Percentiles rank a stretch among this genome's conserved stretches.
Conservation (phyloP, 2,797 vertebrate genomes). For the Anomalospiza imberbis region DNA sequence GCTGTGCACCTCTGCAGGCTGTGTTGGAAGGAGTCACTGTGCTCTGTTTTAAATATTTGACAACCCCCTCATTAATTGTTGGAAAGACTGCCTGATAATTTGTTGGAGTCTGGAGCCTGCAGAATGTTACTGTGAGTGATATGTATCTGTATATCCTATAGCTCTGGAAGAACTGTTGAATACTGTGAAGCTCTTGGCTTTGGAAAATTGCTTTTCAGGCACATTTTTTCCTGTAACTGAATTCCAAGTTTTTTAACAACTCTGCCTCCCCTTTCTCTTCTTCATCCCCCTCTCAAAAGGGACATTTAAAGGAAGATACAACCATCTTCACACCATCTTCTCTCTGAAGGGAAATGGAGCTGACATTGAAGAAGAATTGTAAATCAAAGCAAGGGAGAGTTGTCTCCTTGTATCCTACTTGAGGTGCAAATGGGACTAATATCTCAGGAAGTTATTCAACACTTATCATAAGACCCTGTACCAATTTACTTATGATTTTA, state of each 20-base stretch:
- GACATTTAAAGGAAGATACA: not conserved
- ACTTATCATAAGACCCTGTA: not conserved
- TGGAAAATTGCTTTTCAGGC: conserved; percentile 8
- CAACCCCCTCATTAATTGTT: conserved; percentile 18
- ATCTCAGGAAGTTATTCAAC: not conserved
- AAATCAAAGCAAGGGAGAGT: not conserved
- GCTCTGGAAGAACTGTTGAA: conserved; percentile 4
- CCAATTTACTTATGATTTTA: not conserved
- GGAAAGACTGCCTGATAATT: not conserved
- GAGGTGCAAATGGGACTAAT: not conserved
- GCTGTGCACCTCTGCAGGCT: not conserved
- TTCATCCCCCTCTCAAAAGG: not conserved
- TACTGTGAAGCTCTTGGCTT: conserved; percentile 15
- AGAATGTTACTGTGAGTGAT: conserved; percentile 25
- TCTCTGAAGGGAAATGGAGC: not conserved
- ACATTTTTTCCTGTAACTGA: conserved; percentile 8
- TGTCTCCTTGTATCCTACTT: not conserved
- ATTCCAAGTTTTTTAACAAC: not conserved
- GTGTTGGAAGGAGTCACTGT: not conserved
- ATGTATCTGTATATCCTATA: not conserved
- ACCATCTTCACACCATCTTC: not conserved
- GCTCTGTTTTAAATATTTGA: conserved; percentile 21
- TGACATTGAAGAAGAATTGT: not conserved
- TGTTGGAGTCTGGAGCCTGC: not conserved
- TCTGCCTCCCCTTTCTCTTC: not conserved